A percentile compares a stretch with the other conserved stretches of the same genome.
Conservation (phyloP, 2,113 vertebrate species). For the Microcebus jonahi region DNA sequence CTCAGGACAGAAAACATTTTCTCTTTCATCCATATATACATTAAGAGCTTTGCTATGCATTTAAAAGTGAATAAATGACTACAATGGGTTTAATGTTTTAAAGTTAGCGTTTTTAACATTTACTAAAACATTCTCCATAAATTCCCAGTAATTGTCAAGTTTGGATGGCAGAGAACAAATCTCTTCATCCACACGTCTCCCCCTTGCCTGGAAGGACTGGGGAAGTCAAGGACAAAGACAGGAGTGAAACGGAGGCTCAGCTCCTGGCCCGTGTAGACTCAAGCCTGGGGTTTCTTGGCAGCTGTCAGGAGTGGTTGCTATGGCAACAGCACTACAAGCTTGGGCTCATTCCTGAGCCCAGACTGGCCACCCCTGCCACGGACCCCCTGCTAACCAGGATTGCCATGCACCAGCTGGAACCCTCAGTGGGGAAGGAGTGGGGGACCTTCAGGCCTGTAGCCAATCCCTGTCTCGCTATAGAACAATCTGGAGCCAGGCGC, state of each 20-base stretch:
- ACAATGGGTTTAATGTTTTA: background rate
- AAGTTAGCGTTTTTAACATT: background rate
- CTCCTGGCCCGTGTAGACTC: background rate
- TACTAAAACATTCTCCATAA: background rate
- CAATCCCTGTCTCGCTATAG: accelerated
- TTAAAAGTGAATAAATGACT: background rate
- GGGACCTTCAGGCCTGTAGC: background rate
- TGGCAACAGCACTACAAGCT: background rate
- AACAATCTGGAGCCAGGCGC: background rate
- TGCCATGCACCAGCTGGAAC: background rate
- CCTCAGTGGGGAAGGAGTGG: too few species aligned
- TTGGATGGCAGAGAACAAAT: background rate
- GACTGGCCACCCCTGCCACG: too few species aligned
- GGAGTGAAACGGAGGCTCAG: background rate
- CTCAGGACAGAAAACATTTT: background rate
- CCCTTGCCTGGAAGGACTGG: background rate
- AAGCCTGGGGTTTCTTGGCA: background rate
- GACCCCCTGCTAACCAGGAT: background rate
- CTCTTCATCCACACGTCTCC: background rate
- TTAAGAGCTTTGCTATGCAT: background rate
- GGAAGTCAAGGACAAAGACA: background rate
- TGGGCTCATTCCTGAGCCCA: background rate
- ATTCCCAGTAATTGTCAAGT: background rate
- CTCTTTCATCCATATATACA: background rate
- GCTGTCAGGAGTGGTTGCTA: background rate